Base-by-base conservation (phyloP, 2,888 invertebrate species). In the Resseliella maxima region DNA sequence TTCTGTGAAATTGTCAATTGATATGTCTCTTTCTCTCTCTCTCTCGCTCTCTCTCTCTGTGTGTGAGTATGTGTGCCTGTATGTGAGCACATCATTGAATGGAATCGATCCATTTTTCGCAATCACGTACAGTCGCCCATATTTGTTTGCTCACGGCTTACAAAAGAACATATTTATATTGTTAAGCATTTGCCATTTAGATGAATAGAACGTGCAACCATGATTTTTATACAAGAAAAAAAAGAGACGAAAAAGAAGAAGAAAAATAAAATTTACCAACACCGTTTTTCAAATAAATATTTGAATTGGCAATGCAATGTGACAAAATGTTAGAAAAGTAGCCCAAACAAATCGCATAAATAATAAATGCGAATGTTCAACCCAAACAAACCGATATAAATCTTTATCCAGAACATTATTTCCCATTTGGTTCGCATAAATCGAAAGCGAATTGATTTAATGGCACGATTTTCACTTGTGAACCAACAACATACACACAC, bases 311-410 rank as follows among this genome's bases (percentile, higher is more conserved):
- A 15, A 31, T 12, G 12, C 8, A 41, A 41, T 27, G 31, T 72
- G 72, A 72, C 72, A 72, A 72, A 72, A 18, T 18, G 72, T 72
- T 35, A n/a, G 31, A 27, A 59, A 18, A 15, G 21, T 31, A 15
- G 72, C 72, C 35, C 35, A 72, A 72, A 72, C 72, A 31, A 72
- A 72, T 27, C 72, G n/a, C 35, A 72, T 72, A 72, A 72, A 72
- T 72, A 72, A 59, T 24, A n/a, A 59, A 59, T 24, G n/a, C 31
- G n/a, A 72, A 35, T 35, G 72, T 31, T n/a, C 72, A 35, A 27
- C 31, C 27, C 72, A 72, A 35, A 72, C 72, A 72, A 31, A n/a
- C n/a, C n/a, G n/a, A n/a, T n/a, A 72, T 72, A 72, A 72, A 72
- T 72, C 72, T 72, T 31, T 5, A 72, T 72, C 72, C 31, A 72